Base-by-base conservation (phyloP, 2,888 invertebrate species). In the Peribatodes rhomboidaria region DNA sequence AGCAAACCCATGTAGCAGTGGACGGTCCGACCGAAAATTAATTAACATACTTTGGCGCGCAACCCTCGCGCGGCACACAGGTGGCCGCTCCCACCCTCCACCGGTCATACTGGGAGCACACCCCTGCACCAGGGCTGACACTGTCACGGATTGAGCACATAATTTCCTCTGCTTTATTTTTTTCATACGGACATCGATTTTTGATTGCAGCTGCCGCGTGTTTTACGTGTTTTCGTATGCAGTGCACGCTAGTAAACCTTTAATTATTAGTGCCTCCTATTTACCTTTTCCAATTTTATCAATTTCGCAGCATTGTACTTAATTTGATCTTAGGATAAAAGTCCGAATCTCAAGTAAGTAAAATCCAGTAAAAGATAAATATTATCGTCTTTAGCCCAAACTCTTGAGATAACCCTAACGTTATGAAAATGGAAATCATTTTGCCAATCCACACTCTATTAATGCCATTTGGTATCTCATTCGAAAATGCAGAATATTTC, bases 11-110 rank as follows among this genome's bases (percentile, higher is more conserved):
- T 79, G 74, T 80, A 84, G 84, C 84, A 81, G 82, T 83, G 89
- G 82, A 90, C 89, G 91, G 89, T 89, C 90, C 86, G 67, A 89
- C 91, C 90, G 87, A 92, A 92, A 92, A 93, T 93, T 92, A 92
- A 93, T 93, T 93, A 93, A 93, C 93, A 92, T 92, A 92, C 92
- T 93, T 92, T 88, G 83, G 87, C 80, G 86, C 82, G 81, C 86
- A 87, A 89, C 90, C 91, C 90, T 87, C 79, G 76, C 73, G 68
- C 65, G 71, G 66, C 73, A 67, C 80, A 83, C 84, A 85, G 85
- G 90, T 92, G 90, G 87, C 86, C 75, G 72, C 72, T 72, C 79
- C 82, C 82, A 76, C 81, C 80, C 75, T 79, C 79, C 70, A 10
- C 41, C 53, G 35, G 58, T 53, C 53, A 58, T 58, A 53, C 52